These are phyloP conservation scores for Rhingia rostrata DNA, from an alignment of 2,888 invertebrate genomes.

Conservation along the genomic window DNA sequence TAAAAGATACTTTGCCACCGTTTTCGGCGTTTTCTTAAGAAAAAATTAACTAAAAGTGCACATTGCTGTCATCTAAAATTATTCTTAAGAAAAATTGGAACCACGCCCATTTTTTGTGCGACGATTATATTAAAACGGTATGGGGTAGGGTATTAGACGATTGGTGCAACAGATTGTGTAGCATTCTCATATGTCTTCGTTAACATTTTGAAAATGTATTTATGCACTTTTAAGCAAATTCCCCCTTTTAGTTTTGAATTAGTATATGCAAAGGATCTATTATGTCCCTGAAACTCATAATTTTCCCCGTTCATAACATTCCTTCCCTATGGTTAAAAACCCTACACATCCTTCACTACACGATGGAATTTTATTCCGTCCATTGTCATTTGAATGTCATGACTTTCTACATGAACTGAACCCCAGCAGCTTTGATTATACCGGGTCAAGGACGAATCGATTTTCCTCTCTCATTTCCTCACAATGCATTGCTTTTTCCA, in stretches of 20 bases:
- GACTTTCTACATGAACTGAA: constrained; percentile 23
- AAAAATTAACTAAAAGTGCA: too few species aligned
- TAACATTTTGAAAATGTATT: too few species aligned
- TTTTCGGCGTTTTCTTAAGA: too few species aligned
- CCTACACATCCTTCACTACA: background rate
- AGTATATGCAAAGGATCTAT: background rate
- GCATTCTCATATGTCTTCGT: too few species aligned
- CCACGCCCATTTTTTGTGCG: too few species aligned
- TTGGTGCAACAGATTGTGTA: too few species aligned
- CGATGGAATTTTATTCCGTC: background rate
- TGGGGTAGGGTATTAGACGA: too few species aligned
- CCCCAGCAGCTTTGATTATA: constrained; percentile 14
- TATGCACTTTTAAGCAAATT: background rate
- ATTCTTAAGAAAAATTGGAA: too few species aligned
- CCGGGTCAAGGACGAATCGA: constrained; percentile 65
- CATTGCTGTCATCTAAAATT: too few species aligned
- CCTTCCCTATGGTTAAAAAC: background rate
- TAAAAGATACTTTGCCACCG: too few species aligned
- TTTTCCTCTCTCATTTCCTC: constrained; percentile 37
- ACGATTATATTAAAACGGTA: too few species aligned
- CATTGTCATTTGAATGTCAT: constrained; percentile 48
- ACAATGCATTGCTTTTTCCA: background rate
- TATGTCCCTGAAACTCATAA: background rate
- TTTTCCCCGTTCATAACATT: background rate
- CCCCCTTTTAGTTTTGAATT: background rate